phyloP scores from a whole-genome alignment of 1,140 invertebrate genomes.

The Saxidomus purpurata region DNA sequence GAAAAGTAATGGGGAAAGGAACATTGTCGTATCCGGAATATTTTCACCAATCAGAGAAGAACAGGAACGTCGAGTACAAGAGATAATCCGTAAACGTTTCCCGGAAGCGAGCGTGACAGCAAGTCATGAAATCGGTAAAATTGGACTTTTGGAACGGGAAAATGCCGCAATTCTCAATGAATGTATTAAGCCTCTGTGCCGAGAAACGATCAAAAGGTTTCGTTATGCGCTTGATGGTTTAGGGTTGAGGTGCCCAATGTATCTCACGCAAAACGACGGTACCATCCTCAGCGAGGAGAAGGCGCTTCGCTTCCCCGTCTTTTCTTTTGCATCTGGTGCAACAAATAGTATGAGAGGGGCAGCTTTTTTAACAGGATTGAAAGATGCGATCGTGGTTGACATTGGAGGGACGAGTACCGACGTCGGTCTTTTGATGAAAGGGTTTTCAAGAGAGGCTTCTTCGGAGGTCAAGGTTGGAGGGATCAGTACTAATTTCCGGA shows the following conservation, averaged over 20 bases:
- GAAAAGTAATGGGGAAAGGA: slow-evolving; percentile 68
- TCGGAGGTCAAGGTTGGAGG: slow-evolving; percentile 79
- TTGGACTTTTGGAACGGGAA: slow-evolving; percentile 83
- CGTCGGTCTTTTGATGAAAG: slow-evolving; percentile 79
- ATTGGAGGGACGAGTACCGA: slow-evolving; percentile 84
- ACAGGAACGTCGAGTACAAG: slow-evolving; percentile 74
- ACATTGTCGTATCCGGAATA: slow-evolving; percentile 80
- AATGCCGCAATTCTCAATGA: slow-evolving; percentile 84
- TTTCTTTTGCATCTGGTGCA: slow-evolving; percentile 83
- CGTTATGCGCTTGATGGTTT: slow-evolving; percentile 74
- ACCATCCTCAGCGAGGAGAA: slow-evolving; percentile 69
- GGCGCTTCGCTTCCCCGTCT: slow-evolving; percentile 76
- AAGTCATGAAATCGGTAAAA: slow-evolving; percentile 80
- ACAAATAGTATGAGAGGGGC: slow-evolving; percentile 86
- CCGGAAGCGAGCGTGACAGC: slow-evolving; percentile 79
- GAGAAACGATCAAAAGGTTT: slow-evolving; percentile 79
- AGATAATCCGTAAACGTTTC: slow-evolving; percentile 70
- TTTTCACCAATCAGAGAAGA: slow-evolving; percentile 77
- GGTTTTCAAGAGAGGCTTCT: slow-evolving; percentile 82
- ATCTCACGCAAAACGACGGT: slow-evolving; percentile 83
- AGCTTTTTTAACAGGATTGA: slow-evolving; percentile 79
- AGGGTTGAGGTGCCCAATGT: slow-evolving; percentile 80
- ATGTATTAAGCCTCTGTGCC: slow-evolving; percentile 80
- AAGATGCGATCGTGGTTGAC: slow-evolving; percentile 83
- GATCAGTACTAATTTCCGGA: slow-evolving; percentile 82